Base-by-base conservation (phyloP, 2,888 invertebrate genomes). In the Drosophila paracracens region DNA sequence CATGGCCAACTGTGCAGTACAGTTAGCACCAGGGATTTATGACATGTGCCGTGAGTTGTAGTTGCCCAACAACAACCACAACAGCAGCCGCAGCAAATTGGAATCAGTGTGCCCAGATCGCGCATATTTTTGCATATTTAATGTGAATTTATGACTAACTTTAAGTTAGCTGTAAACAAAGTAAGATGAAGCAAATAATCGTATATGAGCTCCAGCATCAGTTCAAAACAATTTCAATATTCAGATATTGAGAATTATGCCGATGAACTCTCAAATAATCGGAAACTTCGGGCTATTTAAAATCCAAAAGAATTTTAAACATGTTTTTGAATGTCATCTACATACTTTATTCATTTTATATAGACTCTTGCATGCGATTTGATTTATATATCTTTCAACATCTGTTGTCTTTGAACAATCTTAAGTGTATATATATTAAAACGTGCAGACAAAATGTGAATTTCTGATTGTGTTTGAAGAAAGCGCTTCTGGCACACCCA, bases 11-110 rank as follows among this genome's bases (percentile, higher is more conserved):
- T 54, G 64, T 50, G 31, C 66, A 63, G 71, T 80, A 88, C 83
- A 85, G 82, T 78, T 73, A 74, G 64, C 63, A 66, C 54, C 38
- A 53, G 59, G 52, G 79, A 88, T 78, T 80, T 81, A 80, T 80
- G 79, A 78, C 67, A 78, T 65, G 57, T 65, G 57, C 66, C 74
- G 68, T 59, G 74, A 56, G 53, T 61, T 36, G 76, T 25, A 10
- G 13, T 46, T 40, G 54, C 31, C 35, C 56, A 48, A 40, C 57
- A 27, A 50, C 33, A 29, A 46, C 46, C 25, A 50, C 50, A 50
- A 18, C 18, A 27, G 18, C 33, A 35, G 16, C 25, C 25, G 31
- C 61, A 63, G 43, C 43, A 46, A 63, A 50, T 58, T 21, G 48
- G 57, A 76, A 76, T 75, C 78, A 58, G 61, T 74, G 54, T 78